Evolutionary conservation across 2,797 vertebrate species (phyloP).

Genomic region (Neopelma chrysocephalum): DNA sequence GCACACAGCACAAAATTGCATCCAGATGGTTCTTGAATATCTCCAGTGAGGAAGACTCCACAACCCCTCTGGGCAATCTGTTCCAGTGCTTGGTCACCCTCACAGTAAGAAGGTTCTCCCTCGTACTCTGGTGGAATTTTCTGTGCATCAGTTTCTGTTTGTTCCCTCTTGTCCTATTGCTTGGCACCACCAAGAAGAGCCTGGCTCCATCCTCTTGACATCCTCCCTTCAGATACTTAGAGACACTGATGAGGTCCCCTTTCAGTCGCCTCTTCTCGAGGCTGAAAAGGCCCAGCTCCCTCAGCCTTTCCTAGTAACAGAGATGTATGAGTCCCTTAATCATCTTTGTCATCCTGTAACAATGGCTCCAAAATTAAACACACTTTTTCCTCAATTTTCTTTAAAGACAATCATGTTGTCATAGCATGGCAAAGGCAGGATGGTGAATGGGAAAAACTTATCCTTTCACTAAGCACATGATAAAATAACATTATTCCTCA

Average conservation of each 20-base stretch:
- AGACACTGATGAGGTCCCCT: background rate
- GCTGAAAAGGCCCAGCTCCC: background rate
- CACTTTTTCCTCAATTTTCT: background rate
- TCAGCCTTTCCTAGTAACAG: background rate
- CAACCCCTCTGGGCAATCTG: background rate
- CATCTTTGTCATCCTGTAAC: too few species aligned
- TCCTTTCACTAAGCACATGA: background rate
- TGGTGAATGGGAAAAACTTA: background rate
- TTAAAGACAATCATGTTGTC: background rate
- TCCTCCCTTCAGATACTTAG: background rate
- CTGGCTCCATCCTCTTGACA: background rate
- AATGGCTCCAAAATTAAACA: background rate
- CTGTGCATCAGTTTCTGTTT: background rate
- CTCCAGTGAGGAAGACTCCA: background rate
- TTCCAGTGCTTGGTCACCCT: background rate
- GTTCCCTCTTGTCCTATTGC: background rate
- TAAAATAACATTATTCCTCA: background rate
- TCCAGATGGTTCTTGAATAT: background rate
- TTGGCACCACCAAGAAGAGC: background rate
- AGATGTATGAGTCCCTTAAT: background rate
- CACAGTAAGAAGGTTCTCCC: background rate
- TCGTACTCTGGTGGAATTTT: background rate
- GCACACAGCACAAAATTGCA: background rate
- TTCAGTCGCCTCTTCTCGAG: fast-evolving
- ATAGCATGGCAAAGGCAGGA: background rate